Base-by-base conservation (phyloP, 2,888 invertebrate genomes). In the Ormyrus labotus region DNA sequence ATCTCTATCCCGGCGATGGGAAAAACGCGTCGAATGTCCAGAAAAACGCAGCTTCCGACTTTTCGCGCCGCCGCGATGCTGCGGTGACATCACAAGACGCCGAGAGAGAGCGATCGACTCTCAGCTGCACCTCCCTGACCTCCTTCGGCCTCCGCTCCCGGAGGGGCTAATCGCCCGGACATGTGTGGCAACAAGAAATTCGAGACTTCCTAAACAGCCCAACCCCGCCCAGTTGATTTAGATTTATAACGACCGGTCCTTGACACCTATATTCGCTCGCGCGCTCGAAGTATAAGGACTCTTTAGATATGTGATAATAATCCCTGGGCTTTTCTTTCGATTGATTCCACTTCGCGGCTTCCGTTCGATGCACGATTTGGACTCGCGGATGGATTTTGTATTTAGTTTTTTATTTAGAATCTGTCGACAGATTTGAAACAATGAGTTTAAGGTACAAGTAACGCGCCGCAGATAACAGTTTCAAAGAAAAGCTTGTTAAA, bases 111-210 rank as follows among this genome's bases (percentile, higher is more conserved):
- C 85, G 34, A 34, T 84, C 8, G 34, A 34, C 51, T 11, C 51
- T 11, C 74, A 70, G 70, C 85, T 87, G 87, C 83, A 68, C 75
- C 82, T 82, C 69, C 61, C 64, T 67, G 82, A 79, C 80, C 82
- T 83, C 83, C 81, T 64, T 61, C 9, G 13, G 1, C 51, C 34
- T 2, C 34, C 34, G 34, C 34, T 34, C 34, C 34, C 13, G 8
- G 8, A 83, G 82, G 81, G 83, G 79, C 84, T 84, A 85, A 87
- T 83, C 87, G 85, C 81, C 84, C 81, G 82, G 85, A 87, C 89
- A 88, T 86, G 87, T 88, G 88, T 89, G 87, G 87, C 87, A 89
- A 89, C 88, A 88, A 64, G 89, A 87, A 86, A 90, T 85, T 78
- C 81, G 89, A 90, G 82, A 88, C 85, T 85, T 87, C 86, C 85